Evolutionary conservation across 64 coral and sea anemone species (phyloP).

Genomic region (Montipora efflorescens): DNA sequence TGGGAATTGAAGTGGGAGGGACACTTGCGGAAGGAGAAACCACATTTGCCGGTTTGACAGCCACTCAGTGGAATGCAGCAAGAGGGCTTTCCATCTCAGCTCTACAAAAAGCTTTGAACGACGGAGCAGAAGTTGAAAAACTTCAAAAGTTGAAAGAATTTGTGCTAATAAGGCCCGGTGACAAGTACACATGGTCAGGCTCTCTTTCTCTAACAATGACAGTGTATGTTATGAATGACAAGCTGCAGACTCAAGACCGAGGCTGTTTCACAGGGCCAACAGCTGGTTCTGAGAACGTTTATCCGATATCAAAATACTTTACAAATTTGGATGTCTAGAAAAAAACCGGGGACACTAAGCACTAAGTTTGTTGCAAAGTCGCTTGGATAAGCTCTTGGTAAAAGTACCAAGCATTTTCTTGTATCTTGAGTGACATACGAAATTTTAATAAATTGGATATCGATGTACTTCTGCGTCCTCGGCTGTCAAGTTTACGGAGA

Average conservation of each 20-base stretch:
- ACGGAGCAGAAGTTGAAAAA: neutral
- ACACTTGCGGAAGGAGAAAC: neutral
- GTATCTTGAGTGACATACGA: too few species aligned
- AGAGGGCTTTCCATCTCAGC: neutral
- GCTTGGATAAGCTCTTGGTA: too few species aligned
- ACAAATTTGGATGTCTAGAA: slow-evolving; percentile 37
- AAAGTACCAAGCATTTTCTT: too few species aligned
- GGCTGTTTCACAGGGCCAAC: slow-evolving; percentile 39
- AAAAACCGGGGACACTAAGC: neutral
- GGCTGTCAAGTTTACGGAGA: too few species aligned
- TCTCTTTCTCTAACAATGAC: slow-evolving; percentile 22
- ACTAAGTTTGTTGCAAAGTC: too few species aligned
- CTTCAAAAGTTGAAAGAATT: slow-evolving; percentile 17
- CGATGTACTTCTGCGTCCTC: too few species aligned
- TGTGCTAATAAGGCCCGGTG: neutral
- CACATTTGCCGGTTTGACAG: slow-evolving; percentile 12
- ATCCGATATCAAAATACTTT: slow-evolving; percentile 42
- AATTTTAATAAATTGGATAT: too few species aligned
- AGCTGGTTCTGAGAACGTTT: slow-evolving; percentile 43
- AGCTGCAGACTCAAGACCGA: neutral
- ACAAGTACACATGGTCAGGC: slow-evolving; percentile 36
- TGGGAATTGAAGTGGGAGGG: neutral
- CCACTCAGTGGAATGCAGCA: neutral
- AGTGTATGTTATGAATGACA: slow-evolving; percentile 53
- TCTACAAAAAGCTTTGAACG: neutral